Evolutionary conservation across 2,888 invertebrate genomes (phyloP).

Genomic region (Cantharis lateralis): DNA sequence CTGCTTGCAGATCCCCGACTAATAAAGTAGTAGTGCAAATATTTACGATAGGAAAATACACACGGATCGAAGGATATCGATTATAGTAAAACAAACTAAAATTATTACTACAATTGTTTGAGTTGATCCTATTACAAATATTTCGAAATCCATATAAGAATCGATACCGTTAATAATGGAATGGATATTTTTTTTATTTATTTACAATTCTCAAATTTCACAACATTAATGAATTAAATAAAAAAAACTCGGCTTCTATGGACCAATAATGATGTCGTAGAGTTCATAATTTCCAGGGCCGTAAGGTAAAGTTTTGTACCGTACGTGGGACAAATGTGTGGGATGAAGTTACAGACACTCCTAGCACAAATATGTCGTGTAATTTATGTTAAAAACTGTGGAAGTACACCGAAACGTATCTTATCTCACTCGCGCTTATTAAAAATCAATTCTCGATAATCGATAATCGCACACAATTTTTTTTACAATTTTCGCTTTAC

Average conservation of each 20-base stretch:
- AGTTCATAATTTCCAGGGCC: conserved; percentile 16
- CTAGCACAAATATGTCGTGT: conserved; percentile 40
- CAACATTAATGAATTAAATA: conserved; percentile 23
- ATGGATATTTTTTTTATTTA: background rate
- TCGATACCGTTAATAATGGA: background rate
- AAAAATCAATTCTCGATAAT: background rate
- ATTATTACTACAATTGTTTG: background rate
- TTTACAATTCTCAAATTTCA: conserved; percentile 21
- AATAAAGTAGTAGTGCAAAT: too few species aligned
- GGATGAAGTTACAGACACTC: conserved; percentile 36
- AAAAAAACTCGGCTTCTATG: conserved; percentile 23
- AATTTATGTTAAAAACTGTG: conserved; percentile 35
- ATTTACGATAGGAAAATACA: background rate
- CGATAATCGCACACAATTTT: background rate
- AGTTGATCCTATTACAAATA: background rate
- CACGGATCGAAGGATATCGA: background rate
- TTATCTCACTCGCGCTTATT: background rate
- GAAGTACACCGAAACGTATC: conserved; percentile 7
- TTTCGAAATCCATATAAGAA: background rate
- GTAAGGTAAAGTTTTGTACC: conserved; percentile 24
- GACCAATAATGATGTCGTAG: background rate
- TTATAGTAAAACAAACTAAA: background rate
- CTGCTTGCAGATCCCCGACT: background rate
- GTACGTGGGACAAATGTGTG: conserved; percentile 33
- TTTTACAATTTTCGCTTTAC: background rate